Base-by-base conservation (phyloP, 1,140 invertebrate genomes). In the Aphaenogaster ashmeadi region DNA sequence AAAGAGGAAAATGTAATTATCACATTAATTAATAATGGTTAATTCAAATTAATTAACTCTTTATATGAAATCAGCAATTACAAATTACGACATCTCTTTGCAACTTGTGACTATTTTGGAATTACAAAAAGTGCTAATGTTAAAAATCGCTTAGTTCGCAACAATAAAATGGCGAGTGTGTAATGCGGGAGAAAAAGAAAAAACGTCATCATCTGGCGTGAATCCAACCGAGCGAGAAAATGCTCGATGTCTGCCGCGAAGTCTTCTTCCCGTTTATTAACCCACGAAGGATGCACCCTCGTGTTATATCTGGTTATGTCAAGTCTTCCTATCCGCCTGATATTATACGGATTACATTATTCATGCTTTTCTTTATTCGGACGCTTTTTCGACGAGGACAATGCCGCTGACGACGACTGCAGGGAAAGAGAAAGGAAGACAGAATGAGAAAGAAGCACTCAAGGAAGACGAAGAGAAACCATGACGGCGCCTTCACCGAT, bases 271-370 rank as follows among this genome's bases (percentile, higher is more conserved):
- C 79, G 77, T 89, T 88, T 83, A 87, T 80, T 90, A 89, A 89
- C 67, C 88, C 58, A 41, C 27, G 38, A 58, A 81, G 60, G 52
- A 75, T 66, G 47, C 69, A 52, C 56, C 86, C 86, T 83, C 54
- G 66, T 86, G 77, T 85, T 90, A 83, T 88, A 88, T 85, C 74
- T 75, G 60, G 88, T 86, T 87, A 90, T 60, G 69, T 88, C 78
- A 69, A 80, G 75, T 21, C 58, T 86, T 58, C 33, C 58, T 84
- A 56, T 33, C 33, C 74, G 86, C 9, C 52, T 62, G 80, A 90
- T 90, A 85, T 90, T 89, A 90, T 90, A 88, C 89, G 75, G 75
- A 85, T 90, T 90, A 90, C 89, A 90, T 90, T 90, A 90, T 90
- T 90, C 89, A 90, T 90, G 89, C 74, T 84, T 79, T 79, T 75